These are phyloP conservation scores for Noctua pronuba DNA, from an alignment of 2,888 invertebrate species.

Conservation along the genomic window DNA sequence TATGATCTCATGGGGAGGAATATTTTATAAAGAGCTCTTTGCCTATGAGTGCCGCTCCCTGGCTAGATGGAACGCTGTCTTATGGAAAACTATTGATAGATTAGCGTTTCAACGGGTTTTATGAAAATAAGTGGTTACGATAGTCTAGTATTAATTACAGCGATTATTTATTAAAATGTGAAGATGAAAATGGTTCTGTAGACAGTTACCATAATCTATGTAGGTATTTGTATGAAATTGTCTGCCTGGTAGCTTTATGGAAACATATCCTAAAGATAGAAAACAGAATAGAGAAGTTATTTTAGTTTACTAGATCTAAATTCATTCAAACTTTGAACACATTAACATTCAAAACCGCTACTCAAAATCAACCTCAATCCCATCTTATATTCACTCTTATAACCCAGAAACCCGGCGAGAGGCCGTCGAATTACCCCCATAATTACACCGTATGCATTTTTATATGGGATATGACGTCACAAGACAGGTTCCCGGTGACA, in stretches of 20 bases:
- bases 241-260: neutral
- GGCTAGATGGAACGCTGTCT: conserved; percentile 65
- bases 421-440: conserved; percentile 42
- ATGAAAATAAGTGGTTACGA: conserved; percentile 2
- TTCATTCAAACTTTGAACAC: neutral
- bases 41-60: conserved; percentile 60
- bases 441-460: conserved; percentile 60
- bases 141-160: neutral
- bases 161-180: conserved; percentile 8
- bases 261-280: neutral
- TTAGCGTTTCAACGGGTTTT: conserved; percentile 31
- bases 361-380: conserved; percentile 5
- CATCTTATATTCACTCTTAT: conserved; percentile 4
- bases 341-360: neutral
- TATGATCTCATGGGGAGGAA: conserved; percentile 73
- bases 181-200: neutral
- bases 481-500: conserved; percentile 70
- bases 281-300: neutral
- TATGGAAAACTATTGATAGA: conserved; percentile 49
- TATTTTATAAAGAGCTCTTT: conserved; percentile 68
- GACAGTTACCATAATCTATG: neutral
- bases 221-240: too few relatives aligned
- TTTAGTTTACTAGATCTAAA: neutral
- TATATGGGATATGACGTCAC: conserved; percentile 62
- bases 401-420: conserved; percentile 19